Evolutionary conservation across 2,113 vertebrate genomes (phyloP), one percentile per base, ranked within the genome.

Genomic region (Brachyhypopomus occidentalis): DNA sequence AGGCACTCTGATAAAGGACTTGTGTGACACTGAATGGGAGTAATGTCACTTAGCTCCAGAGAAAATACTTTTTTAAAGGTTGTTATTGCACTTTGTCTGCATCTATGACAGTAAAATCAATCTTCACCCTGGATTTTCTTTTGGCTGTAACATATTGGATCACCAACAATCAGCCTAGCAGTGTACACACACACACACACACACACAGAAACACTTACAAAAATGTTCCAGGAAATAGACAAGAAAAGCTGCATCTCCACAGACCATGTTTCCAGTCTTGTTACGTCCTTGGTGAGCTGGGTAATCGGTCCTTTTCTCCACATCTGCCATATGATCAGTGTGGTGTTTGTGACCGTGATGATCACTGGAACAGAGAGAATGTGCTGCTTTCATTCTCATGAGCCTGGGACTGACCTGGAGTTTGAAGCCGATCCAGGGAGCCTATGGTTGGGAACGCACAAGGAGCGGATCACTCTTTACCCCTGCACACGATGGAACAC

Each of bases 291-390:
- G 59, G 34, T 30, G 76, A 55, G 72, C 58, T 58, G 30, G 38
- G 41, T 80, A 84, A 84, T 84, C 76, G 76, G 67, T 71, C 72
- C 64, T 62, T 69, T 82, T 76, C 25, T 67, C 27, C 64, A 55
- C 30, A 62, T 71, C 72, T 64, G 3, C 55, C 62, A 64, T 77
- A 76, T 79, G 80, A 76, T 70, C 75, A 77, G 71, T 62, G 64
- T 60, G 67, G 67, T 76, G 25, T 22, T 34, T 17, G 23, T 77
- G 75, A 66, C 75, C 71, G 19, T 5, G 80, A 60, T n/a, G n/a
- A 75, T 52, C 60, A 71, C 30, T 34, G 48, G 74, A 77, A 77
- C 38, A 69, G 30, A 69, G 19, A 69, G 19, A 38, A 20, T 25
- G 30, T 69, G 34, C 34, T 69, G 12, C 19, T 69, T 38, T 23